Evolutionary conservation across 1,140 invertebrate genomes (phyloP).

Genomic region (Drosophila triauraria): DNA sequence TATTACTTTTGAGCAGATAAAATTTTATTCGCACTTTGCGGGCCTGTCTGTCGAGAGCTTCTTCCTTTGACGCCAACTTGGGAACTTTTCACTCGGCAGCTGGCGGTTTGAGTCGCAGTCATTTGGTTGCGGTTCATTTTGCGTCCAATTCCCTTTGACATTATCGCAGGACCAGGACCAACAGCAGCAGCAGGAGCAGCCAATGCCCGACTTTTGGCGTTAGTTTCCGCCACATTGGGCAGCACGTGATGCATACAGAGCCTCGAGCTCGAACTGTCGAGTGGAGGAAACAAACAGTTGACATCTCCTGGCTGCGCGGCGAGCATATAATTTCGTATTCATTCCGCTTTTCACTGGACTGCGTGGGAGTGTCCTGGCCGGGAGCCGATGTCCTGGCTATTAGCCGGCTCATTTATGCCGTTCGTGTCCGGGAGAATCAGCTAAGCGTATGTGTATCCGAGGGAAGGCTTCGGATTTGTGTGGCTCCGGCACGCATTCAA

Average conservation of each 20-base stretch:
- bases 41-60: conserved; percentile 6
- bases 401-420: conserved; percentile 49
- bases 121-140: conserved; percentile 65
- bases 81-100: conserved; percentile 53
- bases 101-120: conserved; percentile 42
- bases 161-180: conserved; percentile 11
- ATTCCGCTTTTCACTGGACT: conserved; percentile 60
- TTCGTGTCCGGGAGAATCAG: conserved; percentile 45
- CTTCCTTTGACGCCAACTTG: background rate
- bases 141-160: conserved; percentile 44
- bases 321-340: conserved; percentile 73
- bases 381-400: conserved; percentile 15
- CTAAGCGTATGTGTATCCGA: conserved; percentile 45
- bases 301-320: conserved; percentile 14
- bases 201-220: conserved; percentile 12
- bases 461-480: conserved; percentile 50
- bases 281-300: conserved; percentile 23
- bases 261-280: background rate
- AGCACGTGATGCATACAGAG: conserved; percentile 72
- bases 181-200: background rate
- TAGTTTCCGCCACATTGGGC: conserved; percentile 73
- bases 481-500: conserved; percentile 64
- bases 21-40: conserved; percentile 63
- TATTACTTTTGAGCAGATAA: conserved; percentile 45
- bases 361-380: conserved; percentile 16